Conservation (phyloP, 2,113 vertebrate genomes). For the Rhinopomastus cyanomelas region DNA sequence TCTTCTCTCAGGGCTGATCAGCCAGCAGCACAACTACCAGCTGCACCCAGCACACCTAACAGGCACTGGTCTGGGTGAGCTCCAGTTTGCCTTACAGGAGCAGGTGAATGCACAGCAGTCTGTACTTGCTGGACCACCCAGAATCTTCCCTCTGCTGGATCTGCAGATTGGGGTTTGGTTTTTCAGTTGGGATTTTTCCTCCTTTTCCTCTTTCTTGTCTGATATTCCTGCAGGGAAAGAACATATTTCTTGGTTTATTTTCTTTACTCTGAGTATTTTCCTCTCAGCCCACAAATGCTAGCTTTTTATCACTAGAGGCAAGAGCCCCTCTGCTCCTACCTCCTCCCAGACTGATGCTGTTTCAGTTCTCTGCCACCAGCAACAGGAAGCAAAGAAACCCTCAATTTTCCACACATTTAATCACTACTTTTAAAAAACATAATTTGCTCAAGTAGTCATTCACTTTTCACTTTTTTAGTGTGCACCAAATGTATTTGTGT, state of each 20-base stretch:
- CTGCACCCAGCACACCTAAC: not conserved
- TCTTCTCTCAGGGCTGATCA: not conserved
- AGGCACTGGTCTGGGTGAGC: accelerated
- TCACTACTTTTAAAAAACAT: not conserved
- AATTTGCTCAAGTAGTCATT: not conserved
- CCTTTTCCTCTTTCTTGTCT: not conserved
- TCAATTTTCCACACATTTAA: not conserved
- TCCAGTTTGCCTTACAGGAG: not conserved
- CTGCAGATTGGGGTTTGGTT: not conserved
- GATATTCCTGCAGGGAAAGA: not conserved
- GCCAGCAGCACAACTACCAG: not conserved
- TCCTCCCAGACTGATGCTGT: not conserved
- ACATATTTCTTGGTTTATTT: not conserved
- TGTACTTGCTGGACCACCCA: not conserved
- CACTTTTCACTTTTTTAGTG: not conserved
- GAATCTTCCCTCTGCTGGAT: not conserved
- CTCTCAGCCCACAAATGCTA: not conserved
- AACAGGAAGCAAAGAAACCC: not conserved
- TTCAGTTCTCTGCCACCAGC: not conserved
- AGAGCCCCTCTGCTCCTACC: not conserved
- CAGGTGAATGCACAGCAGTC: accelerated
- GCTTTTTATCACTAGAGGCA: not conserved
- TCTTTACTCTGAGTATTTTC: not conserved
- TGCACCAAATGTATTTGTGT: conserved; percentile 8
- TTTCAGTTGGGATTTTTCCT: not conserved